A percentile compares a stretch with the other conserved stretches of the same genome.
Evolutionary conservation across 64 coral and sea anemone genomes (phyloP).

Genomic region (Astreopora myriophthalma): DNA sequence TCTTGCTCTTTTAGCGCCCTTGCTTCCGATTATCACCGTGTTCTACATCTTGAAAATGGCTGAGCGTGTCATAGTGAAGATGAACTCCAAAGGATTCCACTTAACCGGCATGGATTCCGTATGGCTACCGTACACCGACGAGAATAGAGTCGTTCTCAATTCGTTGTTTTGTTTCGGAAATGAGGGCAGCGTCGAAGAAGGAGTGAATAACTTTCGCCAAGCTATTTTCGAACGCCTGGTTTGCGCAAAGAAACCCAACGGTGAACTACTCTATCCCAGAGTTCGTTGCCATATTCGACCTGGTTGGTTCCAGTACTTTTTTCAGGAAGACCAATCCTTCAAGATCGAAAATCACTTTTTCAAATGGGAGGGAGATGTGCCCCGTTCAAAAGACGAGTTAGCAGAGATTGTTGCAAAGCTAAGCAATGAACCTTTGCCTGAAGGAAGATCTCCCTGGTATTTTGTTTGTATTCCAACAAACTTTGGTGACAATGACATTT

Average conservation of each 20-base stretch:
- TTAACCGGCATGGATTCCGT: too few species aligned
- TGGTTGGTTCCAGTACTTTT: conserved; percentile 94
- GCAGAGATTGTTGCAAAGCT: conserved; percentile 69
- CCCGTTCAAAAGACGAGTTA: conserved; percentile 79
- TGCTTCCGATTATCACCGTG: conserved; percentile 33
- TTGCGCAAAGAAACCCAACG: conserved; percentile 41
- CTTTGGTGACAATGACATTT: conserved; percentile 49
- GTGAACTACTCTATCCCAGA: conserved; percentile 65
- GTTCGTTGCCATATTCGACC: conserved; percentile 42
- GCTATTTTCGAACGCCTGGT: conserved; percentile 56
- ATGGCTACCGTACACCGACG: too few species aligned
- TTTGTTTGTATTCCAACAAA: conserved; percentile 79
- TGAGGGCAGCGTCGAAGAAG: too few species aligned
- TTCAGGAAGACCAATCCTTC: conserved; percentile 78
- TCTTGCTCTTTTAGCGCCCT: neutral
- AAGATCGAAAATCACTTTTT: conserved; percentile 85
- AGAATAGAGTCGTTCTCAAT: too few species aligned
- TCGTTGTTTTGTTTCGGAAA: too few species aligned
- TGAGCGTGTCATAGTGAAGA: conserved; percentile 36
- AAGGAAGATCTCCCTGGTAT: conserved; percentile 66
- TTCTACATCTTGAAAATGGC: conserved; percentile 68
- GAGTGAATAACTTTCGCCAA: too few species aligned
- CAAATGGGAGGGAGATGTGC: conserved; percentile 53
- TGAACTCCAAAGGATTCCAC: conserved; percentile 1
- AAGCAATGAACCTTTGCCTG: conserved; percentile 39